Conservation (phyloP, 2,113 vertebrate genomes). For the Lamprotornis superbus region DNA sequence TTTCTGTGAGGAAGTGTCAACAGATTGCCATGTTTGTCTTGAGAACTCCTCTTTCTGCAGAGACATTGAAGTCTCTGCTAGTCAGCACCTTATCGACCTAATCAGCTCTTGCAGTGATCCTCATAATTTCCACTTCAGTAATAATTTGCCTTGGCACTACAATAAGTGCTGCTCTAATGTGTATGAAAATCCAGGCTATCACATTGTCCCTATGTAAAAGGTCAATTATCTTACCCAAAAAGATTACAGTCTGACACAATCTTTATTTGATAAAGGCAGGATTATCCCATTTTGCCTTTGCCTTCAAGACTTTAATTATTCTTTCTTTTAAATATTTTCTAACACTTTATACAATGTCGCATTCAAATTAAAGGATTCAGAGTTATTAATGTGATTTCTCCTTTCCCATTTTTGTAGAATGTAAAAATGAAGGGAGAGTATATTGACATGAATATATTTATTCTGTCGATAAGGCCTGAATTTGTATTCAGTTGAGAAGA, state of each 20-base stretch:
- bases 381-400: background rate
- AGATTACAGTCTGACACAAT: background rate
- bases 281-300: background rate
- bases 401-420: background rate
- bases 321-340: background rate
- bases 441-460: background rate
- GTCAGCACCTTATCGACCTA: background rate
- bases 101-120: background rate
- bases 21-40: background rate
- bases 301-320: background rate
- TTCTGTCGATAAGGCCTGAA: background rate
- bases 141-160: background rate
- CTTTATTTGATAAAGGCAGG: background rate
- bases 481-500: background rate
- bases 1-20: background rate
- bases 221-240: background rate
- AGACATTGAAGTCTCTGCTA: background rate
- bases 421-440: background rate
- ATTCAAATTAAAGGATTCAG: background rate
- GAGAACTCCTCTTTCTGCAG: background rate
- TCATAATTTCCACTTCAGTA: background rate
- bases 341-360: background rate
- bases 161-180: background rate
- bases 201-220: background rate
- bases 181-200: background rate